Base-by-base conservation (phyloP, 2,888 invertebrate genomes). In the Teinopalpus imperialis region DNA sequence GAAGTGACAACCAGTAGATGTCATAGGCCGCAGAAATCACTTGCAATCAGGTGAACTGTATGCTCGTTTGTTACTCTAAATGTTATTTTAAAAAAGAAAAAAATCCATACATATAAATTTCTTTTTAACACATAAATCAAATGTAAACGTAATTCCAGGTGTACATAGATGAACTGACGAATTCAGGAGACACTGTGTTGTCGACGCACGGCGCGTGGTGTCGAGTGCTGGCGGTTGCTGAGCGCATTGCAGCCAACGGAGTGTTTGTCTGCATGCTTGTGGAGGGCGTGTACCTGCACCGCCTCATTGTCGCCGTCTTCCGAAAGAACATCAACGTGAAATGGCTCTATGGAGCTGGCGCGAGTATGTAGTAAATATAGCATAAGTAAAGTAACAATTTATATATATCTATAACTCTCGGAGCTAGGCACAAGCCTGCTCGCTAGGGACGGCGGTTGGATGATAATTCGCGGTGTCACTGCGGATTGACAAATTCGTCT, bases 181-280 rank as follows among this genome's bases (percentile, higher is more conserved):
- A 59, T 20, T 43, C 79, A 0, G 76, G 75, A 0, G 80, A 83
- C 4, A 89, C 90, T 0, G 78, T 85, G 0, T 83, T 93, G 88
- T 73, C 80, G 0, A 57, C 64, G 0, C 90, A 93, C 56, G 74
- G 87, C 0, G 59, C 86, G 0, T 74, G 77, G 5, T 93, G 93
- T 55, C 81, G 90, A 31, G 50, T 89, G 6, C 70, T 93, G 6
- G 89, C 91, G 0, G 78, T 90, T 31, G 72, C 90, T 0, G 91
- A 91, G 52, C 87, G 89, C 29, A 59, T 89, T 0, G 82, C 91
- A 0, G 89, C 86, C 2, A 92, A 92, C 59, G 78, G 82, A 0
- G 92, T 93, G 30, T 94, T 93, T 61, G 89, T 92, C 1, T 93
- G 92, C 66, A 94, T 94, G 94, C 74, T 94, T 31, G 77, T 92